These are phyloP conservation scores for Hypanus sabinus DNA, from an alignment of 2,113 vertebrate genomes.

Conservation along the genomic window DNA sequence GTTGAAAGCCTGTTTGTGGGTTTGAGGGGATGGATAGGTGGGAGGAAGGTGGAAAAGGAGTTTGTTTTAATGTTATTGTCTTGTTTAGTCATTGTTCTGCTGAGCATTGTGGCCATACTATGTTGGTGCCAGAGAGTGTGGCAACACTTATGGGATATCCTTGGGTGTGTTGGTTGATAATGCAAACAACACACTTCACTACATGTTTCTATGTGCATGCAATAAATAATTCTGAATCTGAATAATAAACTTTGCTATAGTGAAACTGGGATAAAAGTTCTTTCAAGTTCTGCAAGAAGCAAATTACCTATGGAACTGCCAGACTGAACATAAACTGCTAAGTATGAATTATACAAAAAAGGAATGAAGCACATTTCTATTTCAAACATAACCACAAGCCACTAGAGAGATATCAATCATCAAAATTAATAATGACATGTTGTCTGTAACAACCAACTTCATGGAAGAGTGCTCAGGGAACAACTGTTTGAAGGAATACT, in stretches of 20 bases:
- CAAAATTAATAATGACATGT: constrained; percentile 3
- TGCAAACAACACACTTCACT: no score
- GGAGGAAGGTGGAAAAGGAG: no score
- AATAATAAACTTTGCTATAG: neutral
- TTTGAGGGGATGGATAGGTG: no score
- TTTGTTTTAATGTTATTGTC: no score
- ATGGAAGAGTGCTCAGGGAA: neutral
- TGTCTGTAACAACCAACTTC: constrained; percentile 6
- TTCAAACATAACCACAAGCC: neutral
- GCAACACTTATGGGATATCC: no score
- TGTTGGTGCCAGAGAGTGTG: no score
- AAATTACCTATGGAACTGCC: neutral
- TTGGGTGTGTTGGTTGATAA: no score
- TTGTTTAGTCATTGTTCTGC: no score
- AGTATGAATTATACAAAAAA: neutral
- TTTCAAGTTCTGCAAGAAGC: neutral
- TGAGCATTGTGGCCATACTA: no score
- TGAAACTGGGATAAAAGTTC: neutral
- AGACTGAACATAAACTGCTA: neutral
- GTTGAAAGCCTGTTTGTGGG: no score
- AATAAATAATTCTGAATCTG: no score
- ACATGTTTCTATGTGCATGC: no score
- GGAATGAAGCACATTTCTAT: neutral
- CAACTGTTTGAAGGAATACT: neutral
- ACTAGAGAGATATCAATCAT: neutral